Evolutionary conservation across 2,113 vertebrate genomes (phyloP).

Genomic region (Asarcornis scutulata): DNA sequence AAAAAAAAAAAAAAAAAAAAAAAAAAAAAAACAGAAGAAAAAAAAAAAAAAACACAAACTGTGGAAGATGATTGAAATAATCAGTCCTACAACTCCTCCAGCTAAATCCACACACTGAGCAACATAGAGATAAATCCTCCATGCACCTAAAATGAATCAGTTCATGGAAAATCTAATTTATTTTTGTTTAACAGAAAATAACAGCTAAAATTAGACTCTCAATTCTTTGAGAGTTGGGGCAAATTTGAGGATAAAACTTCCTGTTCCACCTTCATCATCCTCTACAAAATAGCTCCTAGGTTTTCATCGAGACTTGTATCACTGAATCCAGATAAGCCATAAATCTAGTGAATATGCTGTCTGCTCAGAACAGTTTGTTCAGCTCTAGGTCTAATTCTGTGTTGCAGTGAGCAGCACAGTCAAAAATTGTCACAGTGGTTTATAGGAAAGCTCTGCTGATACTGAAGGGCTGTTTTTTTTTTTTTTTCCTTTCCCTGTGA

Average conservation of each 20-base stretch:
- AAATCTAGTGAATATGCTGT: not conserved
- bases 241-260: not conserved
- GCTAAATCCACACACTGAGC: not conserved
- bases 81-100: not conserved
- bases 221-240: not conserved
- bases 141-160: not conserved
- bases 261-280: not conserved
- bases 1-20: no score
- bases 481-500: not conserved
- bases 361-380: not conserved
- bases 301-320: not conserved
- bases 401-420: not conserved
- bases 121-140: not conserved
- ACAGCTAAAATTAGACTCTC: not conserved
- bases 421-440: not conserved
- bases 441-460: not conserved
- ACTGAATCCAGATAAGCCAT: not conserved
- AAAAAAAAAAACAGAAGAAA: not conserved
- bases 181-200: not conserved
- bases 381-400: not conserved
- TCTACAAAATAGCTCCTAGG: not conserved
- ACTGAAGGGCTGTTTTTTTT: not conserved
- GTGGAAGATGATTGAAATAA: not conserved
- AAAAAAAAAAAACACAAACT: no score
- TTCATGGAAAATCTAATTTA: not conserved